Evolutionary conservation across 2,797 vertebrate genomes (phyloP).

Genomic region (Hoplostethus mediterraneus): DNA sequence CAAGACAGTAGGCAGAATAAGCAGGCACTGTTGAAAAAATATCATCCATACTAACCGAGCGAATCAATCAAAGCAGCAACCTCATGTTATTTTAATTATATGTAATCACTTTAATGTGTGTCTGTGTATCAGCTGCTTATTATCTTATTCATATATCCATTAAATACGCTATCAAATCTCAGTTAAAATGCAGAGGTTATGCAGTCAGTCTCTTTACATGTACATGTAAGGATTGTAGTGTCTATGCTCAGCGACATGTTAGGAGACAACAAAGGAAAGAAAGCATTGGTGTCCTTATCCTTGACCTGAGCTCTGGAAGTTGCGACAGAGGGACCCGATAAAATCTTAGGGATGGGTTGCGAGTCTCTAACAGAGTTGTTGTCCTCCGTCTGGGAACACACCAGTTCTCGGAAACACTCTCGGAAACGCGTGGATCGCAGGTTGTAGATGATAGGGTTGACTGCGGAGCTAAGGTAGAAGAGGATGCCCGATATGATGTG

Average conservation of each 20-base stretch:
- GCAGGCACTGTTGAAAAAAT: conserved; percentile 51
- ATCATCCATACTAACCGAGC: conserved; percentile 1
- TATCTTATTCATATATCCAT: not conserved
- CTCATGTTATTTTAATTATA: conserved; percentile 14
- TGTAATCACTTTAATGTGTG: not conserved
- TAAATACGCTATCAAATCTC: conserved; percentile 12
- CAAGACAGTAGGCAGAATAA: conserved; percentile 51
- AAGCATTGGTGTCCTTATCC: conserved; percentile 45
- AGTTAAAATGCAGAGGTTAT: conserved; percentile 66
- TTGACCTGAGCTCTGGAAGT: conserved; percentile 36
- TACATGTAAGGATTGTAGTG: conserved; percentile 26
- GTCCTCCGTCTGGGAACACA: conserved; percentile 73
- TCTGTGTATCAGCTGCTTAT: not conserved
- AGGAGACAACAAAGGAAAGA: conserved; percentile 61
- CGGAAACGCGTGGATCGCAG: conserved; percentile 86
- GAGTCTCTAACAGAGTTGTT: conserved; percentile 73
- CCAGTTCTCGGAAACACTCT: conserved; percentile 82
- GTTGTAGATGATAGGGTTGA: conserved; percentile 88
- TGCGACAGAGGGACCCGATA: conserved; percentile 56
- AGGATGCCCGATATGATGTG: conserved; percentile 86
- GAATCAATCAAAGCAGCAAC: conserved; percentile 2
- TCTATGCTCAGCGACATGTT: conserved; percentile 56
- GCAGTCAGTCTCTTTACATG: conserved; percentile 43
- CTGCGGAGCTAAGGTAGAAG: conserved; percentile 87
- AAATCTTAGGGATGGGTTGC: conserved; percentile 69